Percentiles rank a stretch among this genome's conserved stretches.
Evolutionary conservation across 2,797 vertebrate species (phyloP).

Genomic region (Somateria mollissima): DNA sequence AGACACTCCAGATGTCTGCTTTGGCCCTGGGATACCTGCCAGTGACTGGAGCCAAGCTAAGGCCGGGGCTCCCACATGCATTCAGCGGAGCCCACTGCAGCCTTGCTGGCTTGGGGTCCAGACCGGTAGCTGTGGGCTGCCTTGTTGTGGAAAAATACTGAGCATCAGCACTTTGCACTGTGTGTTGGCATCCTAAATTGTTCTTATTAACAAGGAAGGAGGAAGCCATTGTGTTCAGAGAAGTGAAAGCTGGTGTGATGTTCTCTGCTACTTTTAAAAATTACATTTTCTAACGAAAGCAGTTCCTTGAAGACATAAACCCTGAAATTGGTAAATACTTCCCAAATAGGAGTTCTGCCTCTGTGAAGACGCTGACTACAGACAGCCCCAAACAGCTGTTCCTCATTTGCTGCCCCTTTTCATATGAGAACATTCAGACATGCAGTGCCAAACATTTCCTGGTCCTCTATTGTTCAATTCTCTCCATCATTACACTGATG

Average conservation of each 20-base stretch:
- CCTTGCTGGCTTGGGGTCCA: background rate
- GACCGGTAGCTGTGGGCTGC: background rate
- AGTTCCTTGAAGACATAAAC: background rate
- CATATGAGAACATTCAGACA: background rate
- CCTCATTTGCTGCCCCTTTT: background rate
- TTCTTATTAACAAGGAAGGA: background rate
- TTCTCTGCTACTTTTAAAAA: background rate
- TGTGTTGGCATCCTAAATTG: background rate
- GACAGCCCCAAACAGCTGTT: conserved; percentile 2
- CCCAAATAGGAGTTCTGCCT: background rate
- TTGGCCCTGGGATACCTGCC: background rate
- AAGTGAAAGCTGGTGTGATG: background rate
- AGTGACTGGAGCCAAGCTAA: background rate
- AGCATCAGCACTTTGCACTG: background rate
- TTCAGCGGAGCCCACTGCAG: background rate
- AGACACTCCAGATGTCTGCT: background rate
- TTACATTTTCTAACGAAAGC: background rate
- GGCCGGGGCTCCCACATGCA: background rate
- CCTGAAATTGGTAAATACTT: rapidly evolving
- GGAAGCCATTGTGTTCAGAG: conserved; percentile 11
- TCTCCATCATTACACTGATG: background rate
- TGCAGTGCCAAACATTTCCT: background rate
- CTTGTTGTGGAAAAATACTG: background rate
- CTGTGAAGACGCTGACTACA: background rate
- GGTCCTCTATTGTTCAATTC: background rate